A percentile compares a stretch with the other conserved stretches of the same genome.
These are phyloP conservation scores for Drosophila parvula DNA, from an alignment of 1,140 invertebrate genomes.

Conservation along the genomic window DNA sequence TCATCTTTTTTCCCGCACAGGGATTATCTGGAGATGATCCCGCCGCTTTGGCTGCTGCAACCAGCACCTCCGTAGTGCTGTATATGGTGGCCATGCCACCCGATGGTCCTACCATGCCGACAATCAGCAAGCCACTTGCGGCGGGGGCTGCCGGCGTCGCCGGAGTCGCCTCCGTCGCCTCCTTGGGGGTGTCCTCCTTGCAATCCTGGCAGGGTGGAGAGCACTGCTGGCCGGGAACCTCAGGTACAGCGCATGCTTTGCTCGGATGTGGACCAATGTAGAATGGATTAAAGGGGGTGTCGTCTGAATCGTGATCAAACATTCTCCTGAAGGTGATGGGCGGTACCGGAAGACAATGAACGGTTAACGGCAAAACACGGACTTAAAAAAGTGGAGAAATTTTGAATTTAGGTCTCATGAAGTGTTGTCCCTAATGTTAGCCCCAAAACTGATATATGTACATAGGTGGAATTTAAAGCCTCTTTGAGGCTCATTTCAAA, in stretches of 20 bases:
- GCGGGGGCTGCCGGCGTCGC: no score
- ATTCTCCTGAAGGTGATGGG: neutral
- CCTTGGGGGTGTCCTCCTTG: neutral
- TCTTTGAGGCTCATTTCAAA: neutral
- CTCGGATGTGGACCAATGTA: conserved; percentile 71
- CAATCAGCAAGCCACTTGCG: conserved; percentile 21
- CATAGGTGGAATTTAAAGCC: no score
- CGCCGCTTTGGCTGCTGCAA: neutral
- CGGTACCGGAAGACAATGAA: neutral
- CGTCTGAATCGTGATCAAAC: conserved; percentile 11
- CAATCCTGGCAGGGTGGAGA: conserved; percentile 33
- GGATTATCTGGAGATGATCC: conserved; percentile 4
- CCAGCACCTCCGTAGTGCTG: conserved; percentile 11
- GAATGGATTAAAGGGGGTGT: conserved; percentile 65
- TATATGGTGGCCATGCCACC: conserved; percentile 26
- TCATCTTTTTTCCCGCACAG: conserved; percentile 6
- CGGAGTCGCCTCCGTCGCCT: neutral
- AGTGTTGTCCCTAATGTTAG: conserved; percentile 24
- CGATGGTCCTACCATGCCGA: conserved; percentile 19
- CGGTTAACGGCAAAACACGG: conserved; percentile 9
- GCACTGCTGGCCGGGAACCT: conserved; percentile 22
- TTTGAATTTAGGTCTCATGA: conserved; percentile 35
- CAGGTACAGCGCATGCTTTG: conserved; percentile 43
- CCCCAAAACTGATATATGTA: conserved; percentile 41
- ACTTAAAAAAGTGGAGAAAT: conserved; percentile 1